These are phyloP conservation scores for Triplophysa yarkandensis DNA, from an alignment of 2,797 vertebrate genomes.

Conservation along the genomic window DNA sequence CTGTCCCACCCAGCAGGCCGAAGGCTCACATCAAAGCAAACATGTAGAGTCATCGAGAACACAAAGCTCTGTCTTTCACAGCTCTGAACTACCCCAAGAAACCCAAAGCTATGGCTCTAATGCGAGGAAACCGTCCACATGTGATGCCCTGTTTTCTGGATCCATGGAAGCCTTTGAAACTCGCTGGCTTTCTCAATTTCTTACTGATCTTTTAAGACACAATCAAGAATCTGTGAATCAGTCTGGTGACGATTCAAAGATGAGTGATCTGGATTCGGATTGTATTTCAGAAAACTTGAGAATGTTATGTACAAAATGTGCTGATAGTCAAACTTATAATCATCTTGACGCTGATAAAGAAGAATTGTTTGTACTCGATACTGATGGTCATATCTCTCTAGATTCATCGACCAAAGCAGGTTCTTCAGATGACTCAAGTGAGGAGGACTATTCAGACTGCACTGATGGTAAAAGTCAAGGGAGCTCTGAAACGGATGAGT, in stretches of 20 bases:
- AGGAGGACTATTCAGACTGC: slow-evolving; percentile 53
- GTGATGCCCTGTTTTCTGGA: slow-evolving; percentile 54
- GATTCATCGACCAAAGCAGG: slow-evolving; percentile 9
- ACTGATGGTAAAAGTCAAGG: slow-evolving; percentile 56
- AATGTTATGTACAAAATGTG: slow-evolving; percentile 70
- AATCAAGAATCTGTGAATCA: slow-evolving; percentile 33
- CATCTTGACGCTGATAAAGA: neutral
- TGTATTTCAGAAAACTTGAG: slow-evolving; percentile 51
- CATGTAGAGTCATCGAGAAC: slow-evolving; percentile 9
- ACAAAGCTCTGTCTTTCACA: slow-evolving; percentile 40
- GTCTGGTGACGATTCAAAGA: slow-evolving; percentile 5
- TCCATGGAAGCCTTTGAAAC: slow-evolving; percentile 60
- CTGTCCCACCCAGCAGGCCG: slow-evolving; percentile 58
- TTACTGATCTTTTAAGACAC: slow-evolving; percentile 45
- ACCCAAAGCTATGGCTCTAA: slow-evolving; percentile 8
- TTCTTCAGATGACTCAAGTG: slow-evolving; percentile 52
- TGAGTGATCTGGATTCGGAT: slow-evolving; percentile 9
- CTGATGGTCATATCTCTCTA: slow-evolving; percentile 8
- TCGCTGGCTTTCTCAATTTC: slow-evolving; percentile 58
- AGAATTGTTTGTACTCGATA: slow-evolving; percentile 2
- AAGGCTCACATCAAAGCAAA: slow-evolving; percentile 38
- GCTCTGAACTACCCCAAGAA: slow-evolving; percentile 35
- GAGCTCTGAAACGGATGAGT: slow-evolving; percentile 55
- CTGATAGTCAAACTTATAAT: slow-evolving; percentile 54
- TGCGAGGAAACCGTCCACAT: slow-evolving; percentile 21